These are phyloP conservation scores for Ispidina picta DNA, from an alignment of 2,797 vertebrate genomes.

Conservation along the genomic window DNA sequence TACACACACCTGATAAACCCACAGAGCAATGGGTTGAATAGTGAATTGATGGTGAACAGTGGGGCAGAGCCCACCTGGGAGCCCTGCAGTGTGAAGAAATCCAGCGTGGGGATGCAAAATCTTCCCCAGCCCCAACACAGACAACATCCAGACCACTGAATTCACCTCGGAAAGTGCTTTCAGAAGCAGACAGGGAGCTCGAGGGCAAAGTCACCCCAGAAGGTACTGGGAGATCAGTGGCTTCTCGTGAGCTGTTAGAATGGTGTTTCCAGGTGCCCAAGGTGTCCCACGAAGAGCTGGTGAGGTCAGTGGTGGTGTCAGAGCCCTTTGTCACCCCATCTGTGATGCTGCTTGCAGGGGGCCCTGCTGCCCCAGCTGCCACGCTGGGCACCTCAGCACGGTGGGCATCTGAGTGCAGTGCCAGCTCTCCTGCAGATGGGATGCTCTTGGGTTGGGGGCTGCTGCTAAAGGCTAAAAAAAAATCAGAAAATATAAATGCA, in stretches of 20 bases:
- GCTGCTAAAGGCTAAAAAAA: neutral
- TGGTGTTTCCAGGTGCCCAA: accelerated
- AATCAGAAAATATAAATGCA: neutral
- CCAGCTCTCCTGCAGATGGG: neutral
- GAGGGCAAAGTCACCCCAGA: neutral
- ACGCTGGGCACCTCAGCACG: accelerated
- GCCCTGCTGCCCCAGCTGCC: accelerated
- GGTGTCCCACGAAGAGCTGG: neutral
- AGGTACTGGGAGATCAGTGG: accelerated
- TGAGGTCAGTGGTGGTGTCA: neutral
- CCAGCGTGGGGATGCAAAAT: accelerated
- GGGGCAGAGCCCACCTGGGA: neutral
- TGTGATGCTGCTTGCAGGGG: neutral
- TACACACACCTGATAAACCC: neutral
- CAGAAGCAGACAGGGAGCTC: neutral
- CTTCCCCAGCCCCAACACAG: neutral
- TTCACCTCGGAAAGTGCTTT: neutral
- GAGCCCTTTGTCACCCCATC: neutral
- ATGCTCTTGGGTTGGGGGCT: neutral
- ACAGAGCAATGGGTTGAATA: neutral
- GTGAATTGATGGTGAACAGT: neutral
- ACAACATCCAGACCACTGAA: neutral
- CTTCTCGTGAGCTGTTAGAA: neutral
- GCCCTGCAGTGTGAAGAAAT: neutral
- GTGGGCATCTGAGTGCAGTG: accelerated